A percentile compares a stretch with the other conserved stretches of the same genome.
Evolutionary conservation across 1,140 invertebrate species (phyloP).

Genomic region (Megalopta genalis): DNA sequence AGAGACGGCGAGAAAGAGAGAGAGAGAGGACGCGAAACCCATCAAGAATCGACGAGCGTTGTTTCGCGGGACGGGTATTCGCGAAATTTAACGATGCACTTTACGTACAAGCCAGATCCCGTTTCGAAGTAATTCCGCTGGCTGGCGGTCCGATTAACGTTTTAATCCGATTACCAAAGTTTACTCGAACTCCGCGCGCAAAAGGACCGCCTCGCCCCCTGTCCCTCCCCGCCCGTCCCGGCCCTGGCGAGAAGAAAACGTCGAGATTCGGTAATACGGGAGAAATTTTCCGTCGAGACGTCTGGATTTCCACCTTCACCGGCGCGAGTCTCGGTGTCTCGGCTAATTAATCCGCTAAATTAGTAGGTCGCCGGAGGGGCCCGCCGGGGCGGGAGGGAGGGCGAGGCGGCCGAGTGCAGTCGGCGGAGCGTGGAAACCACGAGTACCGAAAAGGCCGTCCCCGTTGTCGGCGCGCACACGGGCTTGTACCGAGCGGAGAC

Average conservation of each 20-base stretch:
- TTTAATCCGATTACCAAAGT: constrained; percentile 52
- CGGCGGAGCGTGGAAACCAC: constrained; percentile 27
- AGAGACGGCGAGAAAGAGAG: too few species aligned
- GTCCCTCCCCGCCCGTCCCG: too few species aligned
- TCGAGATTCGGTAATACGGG: constrained; percentile 46
- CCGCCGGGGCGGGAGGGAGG: too few species aligned
- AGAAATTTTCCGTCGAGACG: constrained; percentile 45
- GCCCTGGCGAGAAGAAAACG: constrained; percentile 29
- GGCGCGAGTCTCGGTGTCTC: constrained; percentile 30
- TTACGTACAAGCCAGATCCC: constrained; percentile 33
- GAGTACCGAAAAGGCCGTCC: constrained; percentile 35
- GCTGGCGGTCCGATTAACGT: constrained; percentile 47
- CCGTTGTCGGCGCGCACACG: not conserved
- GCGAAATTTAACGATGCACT: constrained; percentile 43
- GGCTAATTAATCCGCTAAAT: constrained; percentile 50
- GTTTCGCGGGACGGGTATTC: constrained; percentile 2
- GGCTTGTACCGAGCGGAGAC: not conserved
- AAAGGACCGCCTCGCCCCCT: constrained; percentile 36
- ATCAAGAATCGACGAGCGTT: constrained; percentile 4
- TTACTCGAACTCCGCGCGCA: constrained; percentile 38
- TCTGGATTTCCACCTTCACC: constrained; percentile 43
- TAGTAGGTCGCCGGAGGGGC: constrained; percentile 20
- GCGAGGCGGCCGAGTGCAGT: constrained; percentile 20
- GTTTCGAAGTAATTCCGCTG: constrained; percentile 38
- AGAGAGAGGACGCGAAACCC: too few species aligned